Evolutionary conservation across 1,140 invertebrate species (phyloP), one percentile per base, ranked within the genome.

Genomic region (Pseudomyrmex flavicornis): DNA sequence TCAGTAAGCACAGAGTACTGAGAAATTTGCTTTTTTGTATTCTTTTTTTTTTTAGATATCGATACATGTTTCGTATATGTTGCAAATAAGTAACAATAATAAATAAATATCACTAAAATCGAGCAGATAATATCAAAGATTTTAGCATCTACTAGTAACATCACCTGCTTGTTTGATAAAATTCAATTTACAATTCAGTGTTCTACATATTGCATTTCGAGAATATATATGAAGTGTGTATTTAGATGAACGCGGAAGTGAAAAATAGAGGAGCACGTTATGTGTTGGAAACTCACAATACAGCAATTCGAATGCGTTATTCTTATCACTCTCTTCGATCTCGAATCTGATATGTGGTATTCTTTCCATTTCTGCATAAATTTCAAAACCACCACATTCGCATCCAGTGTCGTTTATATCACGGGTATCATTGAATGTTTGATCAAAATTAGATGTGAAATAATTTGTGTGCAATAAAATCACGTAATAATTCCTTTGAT

Each of bases 11-110:
- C 79, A 52, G 63, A 56, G 70, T 82, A 76, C 63, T 62, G 59
- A 83, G 61, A 79, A 62, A 48, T 58, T 69, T 48, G 54, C 58
- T 50, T 48, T 62, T 73, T 75, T 62, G 61, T 68, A 20, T 15
- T 20, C 54, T 48, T 75, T 58, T 50, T 76, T 76, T 50, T 48
- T 44, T 63, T 44, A 48, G 44, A 59, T 82, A 54, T 85, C 70
- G 79, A 79, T 68, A 72, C 79, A 76, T 68, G 59, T 58, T 62
- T 58, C 44, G 20, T 77, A 82, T 48, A 35, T 22, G 22, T 66
- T 15, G 0, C 44, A 20, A 35, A 35, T 26, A 10, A 48, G 44
- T 4, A 7, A 72, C 50, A 72, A 72, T 72, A 72, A 79, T 58
- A 22, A 69, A 70, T 52, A 7, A 58, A 2, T 12, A 12, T 35